Base-by-base conservation (phyloP, 2,888 invertebrate species). In the Aphodius granarius region DNA sequence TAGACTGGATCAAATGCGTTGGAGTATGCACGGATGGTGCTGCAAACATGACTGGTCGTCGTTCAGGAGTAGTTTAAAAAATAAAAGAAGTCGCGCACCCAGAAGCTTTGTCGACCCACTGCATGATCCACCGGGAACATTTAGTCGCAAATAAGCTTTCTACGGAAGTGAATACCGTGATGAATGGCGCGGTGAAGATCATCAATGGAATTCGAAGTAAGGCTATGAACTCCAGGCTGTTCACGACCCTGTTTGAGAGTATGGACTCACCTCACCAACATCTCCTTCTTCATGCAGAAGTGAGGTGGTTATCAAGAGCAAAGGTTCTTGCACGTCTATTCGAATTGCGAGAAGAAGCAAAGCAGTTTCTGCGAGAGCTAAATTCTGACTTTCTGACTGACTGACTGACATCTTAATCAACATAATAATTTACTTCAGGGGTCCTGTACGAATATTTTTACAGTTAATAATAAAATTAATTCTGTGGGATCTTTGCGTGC, bases 1-100 rank as follows among this genome's bases (percentile, higher is more conserved):
- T 82, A 73, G 66, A 75, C 73, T 82, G 81, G 79, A 75, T 21
- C 15, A 76, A 79, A 22, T 81, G 80, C 74, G 78, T 82, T 16
- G 79, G 76, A 71, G 76, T 82, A 20, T 80, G 79, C 75, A 80
- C 79, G 64, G 81, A 82, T 75, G 80, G 80, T 73, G 78, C 81
- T 20, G 73, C 73, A 74, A 75, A 78, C 64, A 82, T 81, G 79
- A 77, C 78, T 74, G 81, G 80, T 62, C 76, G 70, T 75, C 20
- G 66, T 71, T 72, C 73, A 64, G 64, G 64, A 64, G 18, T 78
- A 20, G 21, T 76, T 16, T 72, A 72, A 63, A 65, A 68, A 66
- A 76, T 78, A 22, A 76, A 75, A 70, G 66, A 73, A 43, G 63
- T 78, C 20, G 73, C 72, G 17, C 23, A 23, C 23, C 21, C 62